Conservation (phyloP, 2,888 invertebrate genomes). For the Penaeus monodon region DNA sequence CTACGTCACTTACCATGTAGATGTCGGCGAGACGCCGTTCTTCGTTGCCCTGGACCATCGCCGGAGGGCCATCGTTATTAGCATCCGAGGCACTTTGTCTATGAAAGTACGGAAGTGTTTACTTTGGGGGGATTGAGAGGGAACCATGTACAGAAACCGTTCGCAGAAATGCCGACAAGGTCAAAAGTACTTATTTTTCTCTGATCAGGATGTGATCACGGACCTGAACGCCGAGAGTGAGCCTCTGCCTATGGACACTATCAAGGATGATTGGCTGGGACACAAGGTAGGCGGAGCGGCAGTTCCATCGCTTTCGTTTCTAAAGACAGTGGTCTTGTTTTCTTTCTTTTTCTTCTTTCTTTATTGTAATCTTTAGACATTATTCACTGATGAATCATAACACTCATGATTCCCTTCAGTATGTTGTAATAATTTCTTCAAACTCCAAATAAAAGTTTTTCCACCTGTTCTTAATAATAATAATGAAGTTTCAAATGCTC, state of each 20-base stretch:
- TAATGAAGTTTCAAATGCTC: neutral
- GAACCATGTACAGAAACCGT: neutral
- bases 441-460: too few relatives aligned
- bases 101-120: slow-evolving; percentile 76
- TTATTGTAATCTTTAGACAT: neutral
- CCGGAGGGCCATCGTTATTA: slow-evolving; percentile 82
- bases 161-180: neutral
- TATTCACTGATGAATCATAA: too few relatives aligned
- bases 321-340: neutral
- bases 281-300: slow-evolving; percentile 77
- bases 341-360: neutral
- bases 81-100: slow-evolving; percentile 87
- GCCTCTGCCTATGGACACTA: slow-evolving; percentile 81
- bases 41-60: slow-evolving; percentile 88
- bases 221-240: slow-evolving; percentile 90
- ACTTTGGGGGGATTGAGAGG: neutral
- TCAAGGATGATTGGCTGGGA: slow-evolving; percentile 86
- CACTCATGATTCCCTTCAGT: too few relatives aligned
- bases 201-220: slow-evolving; percentile 82
- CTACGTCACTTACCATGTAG: slow-evolving; percentile 88
- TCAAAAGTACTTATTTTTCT: slow-evolving; percentile 60
- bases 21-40: slow-evolving; percentile 86
- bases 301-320: neutral
- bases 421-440: too few relatives aligned
- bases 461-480: neutral